Evolutionary conservation across 2,113 vertebrate species (phyloP), one percentile per base, ranked within the genome.

Genomic region (Burhinus oedicnemus): DNA sequence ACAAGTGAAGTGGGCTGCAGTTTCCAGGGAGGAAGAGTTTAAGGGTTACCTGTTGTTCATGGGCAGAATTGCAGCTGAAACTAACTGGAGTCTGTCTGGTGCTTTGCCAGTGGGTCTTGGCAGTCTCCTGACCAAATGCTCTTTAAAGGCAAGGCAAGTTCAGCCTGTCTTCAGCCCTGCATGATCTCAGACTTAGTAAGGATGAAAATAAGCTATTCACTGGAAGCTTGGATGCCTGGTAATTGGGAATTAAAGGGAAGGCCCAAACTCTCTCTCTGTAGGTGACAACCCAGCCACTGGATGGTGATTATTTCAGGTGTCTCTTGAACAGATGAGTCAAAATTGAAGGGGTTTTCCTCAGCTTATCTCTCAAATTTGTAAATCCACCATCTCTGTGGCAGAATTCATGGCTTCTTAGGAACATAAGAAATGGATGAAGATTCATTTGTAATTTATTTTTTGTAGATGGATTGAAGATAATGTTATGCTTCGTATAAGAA

Each of bases 21-120:
- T 64, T 54, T n/a, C 20, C 30, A 55, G 30, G 47, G n/a, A 47
- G 29, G 55, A 44, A n/a, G 38, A 22, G 26, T 27, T 72, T 18
- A 22, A 21, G 38, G 8, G 17, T 65, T 66, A 5, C 29, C n/a
- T 19, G 55, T 45, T 66, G 29, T 32, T 75, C 13, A 16, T 0
- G 15, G 55, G 18, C 40, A 38, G 40, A 26, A 49, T 11, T 27
- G 7, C 17, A 30, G 30, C 45, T 68, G 38, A 47, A 60, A 30
- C 25, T 19, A 12, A 11, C 3, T 1, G 18, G 26, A 16, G 34
- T 32, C 47, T 2, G 0, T 12, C 18, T 19, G 30, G 5, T 20
- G 15, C 51, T 69, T 45, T 85, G 68, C 42, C 12, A 18, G 49
- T 8, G 29, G 6, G 18, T 83, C 57, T 34, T 23, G 32, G 36